Evolutionary conservation across 1,140 invertebrate species (phyloP).

Genomic region (Drosophila baimaii): DNA sequence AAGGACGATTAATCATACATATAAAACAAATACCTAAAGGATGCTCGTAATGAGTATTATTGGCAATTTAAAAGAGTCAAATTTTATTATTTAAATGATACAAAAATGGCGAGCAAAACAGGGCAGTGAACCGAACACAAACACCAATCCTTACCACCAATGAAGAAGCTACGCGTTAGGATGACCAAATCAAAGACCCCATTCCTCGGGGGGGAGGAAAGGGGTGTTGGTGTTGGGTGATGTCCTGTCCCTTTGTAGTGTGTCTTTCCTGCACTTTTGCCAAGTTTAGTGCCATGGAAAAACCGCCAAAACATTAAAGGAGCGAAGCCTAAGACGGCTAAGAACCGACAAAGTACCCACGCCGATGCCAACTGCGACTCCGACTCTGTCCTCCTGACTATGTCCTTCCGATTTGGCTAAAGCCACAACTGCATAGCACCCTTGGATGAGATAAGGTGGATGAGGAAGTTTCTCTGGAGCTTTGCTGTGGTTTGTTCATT

Average conservation of each 20-base stretch:
- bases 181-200: not conserved
- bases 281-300: not conserved
- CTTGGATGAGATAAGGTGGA: conserved; percentile 16
- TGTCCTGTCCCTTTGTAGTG: conserved; percentile 3
- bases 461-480: conserved; percentile 22
- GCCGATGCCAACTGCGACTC: too few relatives aligned
- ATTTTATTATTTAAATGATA: not conserved
- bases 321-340: conserved; percentile 31
- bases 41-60: not conserved
- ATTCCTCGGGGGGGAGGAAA: not conserved
- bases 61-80: conserved; percentile 1
- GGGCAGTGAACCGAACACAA: not conserved
- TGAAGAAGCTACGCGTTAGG: conserved; percentile 7
- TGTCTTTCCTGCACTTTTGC: not conserved
- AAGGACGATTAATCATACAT: conserved; percentile 54
- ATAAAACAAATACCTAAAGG: conserved; percentile 35
- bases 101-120: not conserved
- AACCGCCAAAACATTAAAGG: conserved; percentile 25
- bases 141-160: not conserved
- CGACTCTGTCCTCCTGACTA: conserved; percentile 15
- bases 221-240: too few relatives aligned
- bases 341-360: conserved; percentile 43
- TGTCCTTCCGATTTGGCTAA: conserved; percentile 20
- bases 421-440: conserved; percentile 35
- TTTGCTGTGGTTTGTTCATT: conserved; percentile 45